A percentile compares a stretch with the other conserved stretches of the same genome.
Conservation (phyloP, 2,113 vertebrate species). For the Australoheros scitulus region DNA sequence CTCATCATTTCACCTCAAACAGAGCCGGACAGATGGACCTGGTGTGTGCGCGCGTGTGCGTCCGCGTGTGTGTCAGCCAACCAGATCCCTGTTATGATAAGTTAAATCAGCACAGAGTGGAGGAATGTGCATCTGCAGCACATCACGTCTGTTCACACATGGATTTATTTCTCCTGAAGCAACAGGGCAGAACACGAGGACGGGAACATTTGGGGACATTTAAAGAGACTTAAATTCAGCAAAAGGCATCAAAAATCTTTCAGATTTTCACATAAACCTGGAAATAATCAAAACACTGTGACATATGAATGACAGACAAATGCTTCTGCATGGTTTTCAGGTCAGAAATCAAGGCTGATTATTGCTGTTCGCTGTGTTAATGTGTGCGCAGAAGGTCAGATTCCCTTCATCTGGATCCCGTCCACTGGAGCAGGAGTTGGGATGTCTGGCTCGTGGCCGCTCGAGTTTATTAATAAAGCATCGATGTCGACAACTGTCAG, state of each 20-base stretch:
- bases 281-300: not conserved
- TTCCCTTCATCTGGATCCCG: not conserved
- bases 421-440: not conserved
- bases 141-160: not conserved
- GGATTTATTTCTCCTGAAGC: not conserved
- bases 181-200: not conserved
- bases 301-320: not conserved
- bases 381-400: not conserved
- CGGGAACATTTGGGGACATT: accelerated
- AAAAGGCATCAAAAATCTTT: not conserved
- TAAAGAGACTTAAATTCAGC: not conserved
- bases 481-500: not conserved
- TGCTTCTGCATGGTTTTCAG: not conserved
- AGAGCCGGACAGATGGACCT: slow-evolving; percentile 66
- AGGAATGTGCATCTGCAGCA: slow-evolving; percentile 71
- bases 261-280: accelerated
- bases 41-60: slow-evolving; percentile 23
- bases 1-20: slow-evolving; percentile 68
- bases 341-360: not conserved
- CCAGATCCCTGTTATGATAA: slow-evolving; percentile 69
- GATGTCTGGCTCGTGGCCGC: not conserved
- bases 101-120: slow-evolving; percentile 54
- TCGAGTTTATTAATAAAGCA: not conserved
- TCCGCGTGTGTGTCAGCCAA: slow-evolving; percentile 26
- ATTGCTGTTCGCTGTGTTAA: not conserved